Conservation (phyloP, 2,113 vertebrate species). For the Pygoscelis antarcticus region DNA sequence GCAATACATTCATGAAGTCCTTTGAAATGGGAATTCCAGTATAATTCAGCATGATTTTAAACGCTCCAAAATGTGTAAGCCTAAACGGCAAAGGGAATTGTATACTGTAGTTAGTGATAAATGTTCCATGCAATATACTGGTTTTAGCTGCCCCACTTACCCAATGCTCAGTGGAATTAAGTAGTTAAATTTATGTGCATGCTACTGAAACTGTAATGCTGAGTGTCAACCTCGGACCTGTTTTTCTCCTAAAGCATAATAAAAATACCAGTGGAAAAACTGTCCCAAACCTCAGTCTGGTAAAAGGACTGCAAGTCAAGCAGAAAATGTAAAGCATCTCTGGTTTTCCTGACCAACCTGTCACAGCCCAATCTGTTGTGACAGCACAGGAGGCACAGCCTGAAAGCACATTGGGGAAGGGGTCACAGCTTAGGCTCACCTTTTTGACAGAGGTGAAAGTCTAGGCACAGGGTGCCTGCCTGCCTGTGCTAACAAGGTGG, state of each 20-base stretch:
- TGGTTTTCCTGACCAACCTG: slow-evolving; percentile 8
- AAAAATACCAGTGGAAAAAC: slow-evolving; percentile 17
- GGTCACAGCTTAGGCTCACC: neutral
- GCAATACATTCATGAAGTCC: neutral
- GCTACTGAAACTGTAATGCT: neutral
- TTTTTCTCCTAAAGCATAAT: slow-evolving; percentile 27
- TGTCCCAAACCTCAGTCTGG: neutral
- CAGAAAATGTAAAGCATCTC: slow-evolving; percentile 32
- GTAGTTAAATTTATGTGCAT: slow-evolving; percentile 35
- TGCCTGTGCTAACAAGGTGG: neutral
- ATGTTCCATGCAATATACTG: slow-evolving; percentile 18
- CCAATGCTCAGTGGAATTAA: slow-evolving; percentile 35
- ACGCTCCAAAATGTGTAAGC: slow-evolving; percentile 29
- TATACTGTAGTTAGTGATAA: slow-evolving; percentile 42
- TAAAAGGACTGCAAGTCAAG: slow-evolving; percentile 32
- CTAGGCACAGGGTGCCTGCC: neutral
- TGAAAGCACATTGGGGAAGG: neutral
- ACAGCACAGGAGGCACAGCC: neutral
- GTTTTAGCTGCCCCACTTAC: slow-evolving; percentile 29
- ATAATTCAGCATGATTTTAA: slow-evolving; percentile 47
- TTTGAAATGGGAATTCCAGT: slow-evolving; percentile 48
- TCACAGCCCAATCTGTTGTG: slow-evolving; percentile 37
- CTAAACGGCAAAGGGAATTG: slow-evolving; percentile 40
- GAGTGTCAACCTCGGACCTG: neutral
- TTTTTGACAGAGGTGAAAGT: slow-evolving; percentile 39